phyloP scores from a whole-genome alignment of 2,888 invertebrate species.

The Orthonychiurus folsomi region DNA sequence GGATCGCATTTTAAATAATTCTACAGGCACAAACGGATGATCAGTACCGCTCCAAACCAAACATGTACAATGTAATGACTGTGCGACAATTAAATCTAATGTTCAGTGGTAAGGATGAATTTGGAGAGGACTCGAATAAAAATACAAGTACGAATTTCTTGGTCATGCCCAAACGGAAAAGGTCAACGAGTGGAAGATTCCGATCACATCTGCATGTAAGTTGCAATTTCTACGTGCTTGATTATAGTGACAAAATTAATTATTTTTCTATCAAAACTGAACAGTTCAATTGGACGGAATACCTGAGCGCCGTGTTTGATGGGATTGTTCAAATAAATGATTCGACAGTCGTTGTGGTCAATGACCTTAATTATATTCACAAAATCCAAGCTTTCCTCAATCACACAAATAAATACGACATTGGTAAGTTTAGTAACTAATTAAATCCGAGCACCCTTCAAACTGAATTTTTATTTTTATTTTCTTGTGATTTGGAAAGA shows the following conservation, averaged over 20 bases:
- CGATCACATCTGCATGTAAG: not conserved
- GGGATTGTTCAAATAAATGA: constrained; percentile 27
- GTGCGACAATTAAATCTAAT: constrained; percentile 27
- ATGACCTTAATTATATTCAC: constrained; percentile 34
- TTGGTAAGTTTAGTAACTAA: constrained; percentile 18
- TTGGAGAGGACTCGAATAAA: not conserved
- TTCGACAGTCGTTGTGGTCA: constrained; percentile 30
- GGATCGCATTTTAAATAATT: too few relatives aligned
- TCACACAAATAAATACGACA: constrained; percentile 25
- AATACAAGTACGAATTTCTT: not conserved
- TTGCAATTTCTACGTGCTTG: not conserved
- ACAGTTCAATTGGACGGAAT: constrained; percentile 39
- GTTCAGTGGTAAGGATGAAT: constrained; percentile 17
- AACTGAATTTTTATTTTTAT: constrained; percentile 6
- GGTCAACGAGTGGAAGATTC: not conserved
- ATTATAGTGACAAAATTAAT: too few relatives aligned
- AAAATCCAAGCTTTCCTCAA: constrained; percentile 25
- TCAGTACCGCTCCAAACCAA: constrained; percentile 27
- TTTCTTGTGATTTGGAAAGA: constrained; percentile 18
- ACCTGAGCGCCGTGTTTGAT: constrained; percentile 28
- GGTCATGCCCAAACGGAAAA: not conserved
- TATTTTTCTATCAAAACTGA: too few relatives aligned
- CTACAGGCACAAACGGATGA: constrained; percentile 26
- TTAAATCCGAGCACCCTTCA: constrained; percentile 4
- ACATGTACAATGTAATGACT: constrained; percentile 28